Base-by-base conservation (phyloP, 2,888 invertebrate species). In the Amblyjoppa fuscipennis region DNA sequence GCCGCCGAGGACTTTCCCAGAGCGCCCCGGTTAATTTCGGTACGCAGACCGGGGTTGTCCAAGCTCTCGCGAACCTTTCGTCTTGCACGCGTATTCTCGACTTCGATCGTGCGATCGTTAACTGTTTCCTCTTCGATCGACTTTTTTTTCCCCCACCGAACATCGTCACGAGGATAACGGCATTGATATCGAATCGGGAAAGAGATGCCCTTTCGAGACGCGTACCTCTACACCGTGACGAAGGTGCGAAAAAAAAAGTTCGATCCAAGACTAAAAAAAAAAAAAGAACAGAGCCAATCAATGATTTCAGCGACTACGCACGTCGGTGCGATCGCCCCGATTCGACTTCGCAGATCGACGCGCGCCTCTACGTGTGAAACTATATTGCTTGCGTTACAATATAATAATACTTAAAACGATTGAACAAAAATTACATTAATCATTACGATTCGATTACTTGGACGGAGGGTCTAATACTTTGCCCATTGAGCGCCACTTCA, bases 391-490 rank as follows among this genome's bases (percentile, higher is more conserved):
- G 34, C 38, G 73, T 81, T 75, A 78, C 75, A 70, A 85, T 81
- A 81, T 81, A 82, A 82, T 85, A 82, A 85, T 82, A 85, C 78
- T 79, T 82, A 79, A 79, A 82, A 85, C 75, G 75, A 66, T 73
- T 66, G 64, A 71, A 45, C 45, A 45, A 34, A 77, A 78, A 85
- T 85, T 78, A 81, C 78, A 80, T 76, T 3, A 78, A 84, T 56
- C 64, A 73, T 80, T 61, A 70, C 38, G 41, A 76, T 87, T 88
- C 70, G 79, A 91, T 93, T 93, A 93, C 88, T 93, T 93, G 92
- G 92, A 92, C 92, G 93, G 92, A 92, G 93, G 93, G 89, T 94
- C 93, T 93, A 94, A 92, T 92, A 94, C 93, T 93, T 94, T 94
- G 91, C 93, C 93, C 90, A 93, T 93, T 85, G 90, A 92, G 89